These are phyloP conservation scores for Alectura lathami DNA, from an alignment of 2,113 vertebrate genomes.

Conservation along the genomic window DNA sequence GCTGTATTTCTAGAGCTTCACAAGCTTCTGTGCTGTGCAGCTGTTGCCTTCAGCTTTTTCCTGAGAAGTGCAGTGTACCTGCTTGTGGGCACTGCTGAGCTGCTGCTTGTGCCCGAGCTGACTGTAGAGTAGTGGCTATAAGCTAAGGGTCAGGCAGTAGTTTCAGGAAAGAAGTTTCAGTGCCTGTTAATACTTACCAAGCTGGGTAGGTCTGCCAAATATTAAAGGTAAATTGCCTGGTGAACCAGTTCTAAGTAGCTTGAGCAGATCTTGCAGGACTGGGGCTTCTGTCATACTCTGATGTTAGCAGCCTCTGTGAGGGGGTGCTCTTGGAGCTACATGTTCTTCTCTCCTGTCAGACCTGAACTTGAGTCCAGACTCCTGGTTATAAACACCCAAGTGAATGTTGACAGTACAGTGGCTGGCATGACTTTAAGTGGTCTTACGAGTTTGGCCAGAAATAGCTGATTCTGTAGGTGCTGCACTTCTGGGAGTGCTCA, in stretches of 20 bases:
- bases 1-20: not conserved
- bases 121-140: fast-evolving
- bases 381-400: not conserved
- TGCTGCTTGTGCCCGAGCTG: not conserved
- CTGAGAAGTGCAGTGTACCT: not conserved
- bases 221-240: not conserved
- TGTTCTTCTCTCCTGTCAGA: not conserved
- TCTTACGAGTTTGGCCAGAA: not conserved
- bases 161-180: not conserved
- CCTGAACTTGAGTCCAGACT: not conserved
- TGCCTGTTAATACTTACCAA: not conserved
- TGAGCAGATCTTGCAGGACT: fast-evolving
- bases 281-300: not conserved
- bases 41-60: not conserved
- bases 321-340: not conserved
- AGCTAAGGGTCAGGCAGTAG: not conserved
- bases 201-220: not conserved
- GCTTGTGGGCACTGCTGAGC: not conserved
- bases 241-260: not conserved
- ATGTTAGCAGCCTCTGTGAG: fast-evolving
- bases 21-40: not conserved
- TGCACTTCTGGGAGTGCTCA: not conserved
- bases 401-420: not conserved
- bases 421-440: not conserved
- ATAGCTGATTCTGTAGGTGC: not conserved